A percentile compares a stretch with the other conserved stretches of the same genome.
phyloP scores from a whole-genome alignment of 2,113 vertebrate species.

The Cacatua alba region DNA sequence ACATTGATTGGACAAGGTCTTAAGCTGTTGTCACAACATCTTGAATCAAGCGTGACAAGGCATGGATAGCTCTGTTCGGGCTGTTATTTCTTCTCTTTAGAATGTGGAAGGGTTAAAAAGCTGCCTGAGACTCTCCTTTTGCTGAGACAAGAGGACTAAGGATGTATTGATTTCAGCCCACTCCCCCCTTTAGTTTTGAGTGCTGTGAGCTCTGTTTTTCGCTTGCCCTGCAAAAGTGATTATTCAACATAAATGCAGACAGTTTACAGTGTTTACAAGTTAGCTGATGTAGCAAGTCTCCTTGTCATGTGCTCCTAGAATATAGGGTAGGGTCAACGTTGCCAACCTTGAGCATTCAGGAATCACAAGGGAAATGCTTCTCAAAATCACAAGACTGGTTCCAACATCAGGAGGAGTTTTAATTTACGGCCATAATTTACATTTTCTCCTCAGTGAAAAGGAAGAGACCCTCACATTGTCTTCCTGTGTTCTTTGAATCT shows the following conservation, averaged over 20 bases:
- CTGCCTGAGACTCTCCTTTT: slow-evolving; percentile 5
- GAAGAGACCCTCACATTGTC: not conserved
- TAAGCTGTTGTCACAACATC: not conserved
- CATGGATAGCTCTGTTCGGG: not conserved
- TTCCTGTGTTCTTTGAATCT: not conserved
- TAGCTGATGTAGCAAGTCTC: slow-evolving; percentile 60
- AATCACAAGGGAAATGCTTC: not conserved
- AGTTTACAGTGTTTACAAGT: slow-evolving; percentile 61
- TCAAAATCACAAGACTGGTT: not conserved
- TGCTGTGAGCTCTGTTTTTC: not conserved
- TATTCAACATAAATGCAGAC: slow-evolving; percentile 61
- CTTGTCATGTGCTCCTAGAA: slow-evolving; percentile 15
- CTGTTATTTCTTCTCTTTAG: not conserved
- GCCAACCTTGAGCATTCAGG: not conserved
- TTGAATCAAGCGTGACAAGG: not conserved
- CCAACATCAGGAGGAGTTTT: accelerated
- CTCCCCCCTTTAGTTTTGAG: not conserved
- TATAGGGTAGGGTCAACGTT: not conserved
- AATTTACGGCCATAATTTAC: not conserved
- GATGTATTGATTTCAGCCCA: slow-evolving; percentile 40
- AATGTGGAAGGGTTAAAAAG: slow-evolving; percentile 28
- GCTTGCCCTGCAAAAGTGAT: slow-evolving; percentile 62
- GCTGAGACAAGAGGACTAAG: slow-evolving; percentile 55
- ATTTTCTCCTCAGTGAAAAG: not conserved
- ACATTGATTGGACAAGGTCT: not conserved